A percentile compares a stretch with the other conserved stretches of the same genome.
Evolutionary conservation across 2,797 vertebrate genomes (phyloP).

Genomic region (Mycteria americana): DNA sequence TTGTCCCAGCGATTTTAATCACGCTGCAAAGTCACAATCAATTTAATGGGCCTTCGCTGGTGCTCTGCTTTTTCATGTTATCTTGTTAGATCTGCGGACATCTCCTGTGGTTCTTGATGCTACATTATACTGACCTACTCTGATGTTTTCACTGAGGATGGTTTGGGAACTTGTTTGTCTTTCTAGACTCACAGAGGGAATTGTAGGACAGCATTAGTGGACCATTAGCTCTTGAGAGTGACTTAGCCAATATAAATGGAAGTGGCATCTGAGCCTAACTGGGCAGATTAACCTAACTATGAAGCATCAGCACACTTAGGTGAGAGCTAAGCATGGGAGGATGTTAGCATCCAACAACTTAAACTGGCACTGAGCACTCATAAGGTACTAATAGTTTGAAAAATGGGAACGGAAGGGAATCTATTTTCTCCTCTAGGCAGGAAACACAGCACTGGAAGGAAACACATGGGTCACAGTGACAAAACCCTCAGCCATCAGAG

Average conservation of each 20-base stretch:
- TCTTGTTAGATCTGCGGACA: background rate
- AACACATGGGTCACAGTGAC: background rate
- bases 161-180: background rate
- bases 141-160: background rate
- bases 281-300: background rate
- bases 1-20: constrained; percentile 44
- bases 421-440: background rate
- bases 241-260: background rate
- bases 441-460: background rate
- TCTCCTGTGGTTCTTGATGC: constrained; percentile 8
- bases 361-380: background rate
- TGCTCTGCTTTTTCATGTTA: background rate
- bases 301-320: background rate
- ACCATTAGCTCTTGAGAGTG: background rate
- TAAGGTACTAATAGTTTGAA: background rate
- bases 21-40: background rate
- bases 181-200: background rate
- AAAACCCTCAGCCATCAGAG: background rate
- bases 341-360: background rate
- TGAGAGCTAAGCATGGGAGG: background rate
- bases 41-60: constrained; percentile 9
- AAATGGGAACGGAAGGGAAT: background rate
- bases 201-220: background rate
- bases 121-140: background rate
- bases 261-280: background rate